Evolutionary conservation across 2,888 invertebrate genomes (phyloP).

Genomic region (Eupelmus urozonus): DNA sequence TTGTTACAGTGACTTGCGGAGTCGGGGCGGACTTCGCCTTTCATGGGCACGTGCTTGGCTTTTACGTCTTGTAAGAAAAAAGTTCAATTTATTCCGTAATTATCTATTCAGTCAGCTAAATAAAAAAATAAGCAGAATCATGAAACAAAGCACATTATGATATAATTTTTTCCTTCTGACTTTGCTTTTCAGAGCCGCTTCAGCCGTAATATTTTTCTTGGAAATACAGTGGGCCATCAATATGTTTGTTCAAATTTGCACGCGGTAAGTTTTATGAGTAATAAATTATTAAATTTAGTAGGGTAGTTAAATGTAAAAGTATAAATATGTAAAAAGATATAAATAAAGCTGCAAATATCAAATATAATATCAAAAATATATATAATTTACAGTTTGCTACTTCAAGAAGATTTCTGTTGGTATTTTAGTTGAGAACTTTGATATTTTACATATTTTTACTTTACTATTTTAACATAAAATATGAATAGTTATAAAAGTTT

Average conservation of each 20-base stretch:
- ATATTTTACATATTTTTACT: no score
- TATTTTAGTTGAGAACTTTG: no score
- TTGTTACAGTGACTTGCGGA: slow-evolving; percentile 81
- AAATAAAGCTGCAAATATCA: not conserved
- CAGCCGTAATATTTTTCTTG: slow-evolving; percentile 80
- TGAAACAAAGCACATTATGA: not conserved
- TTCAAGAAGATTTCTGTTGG: no score
- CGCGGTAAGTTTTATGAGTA: slow-evolving; percentile 25
- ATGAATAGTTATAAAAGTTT: no score
- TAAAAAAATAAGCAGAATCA: not conserved
- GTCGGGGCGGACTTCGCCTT: slow-evolving; percentile 83
- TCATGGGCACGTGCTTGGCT: slow-evolving; percentile 81
- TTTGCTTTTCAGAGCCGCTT: slow-evolving; percentile 79
- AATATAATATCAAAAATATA: no score
- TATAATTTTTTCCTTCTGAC: not conserved
- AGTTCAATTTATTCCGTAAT: slow-evolving; percentile 69
- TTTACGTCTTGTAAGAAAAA: slow-evolving; percentile 82
- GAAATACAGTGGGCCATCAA: slow-evolving; percentile 82
- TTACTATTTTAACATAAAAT: no score
- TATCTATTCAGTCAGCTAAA: slow-evolving; percentile 34
- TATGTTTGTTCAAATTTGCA: slow-evolving; percentile 29
- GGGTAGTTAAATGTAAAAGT: no score
- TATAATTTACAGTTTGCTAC: no score
- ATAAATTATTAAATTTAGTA: no score
- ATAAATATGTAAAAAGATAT: not conserved